Evolutionary conservation across 2,797 vertebrate species (phyloP).

Genomic region (Fistularia commersonii): DNA sequence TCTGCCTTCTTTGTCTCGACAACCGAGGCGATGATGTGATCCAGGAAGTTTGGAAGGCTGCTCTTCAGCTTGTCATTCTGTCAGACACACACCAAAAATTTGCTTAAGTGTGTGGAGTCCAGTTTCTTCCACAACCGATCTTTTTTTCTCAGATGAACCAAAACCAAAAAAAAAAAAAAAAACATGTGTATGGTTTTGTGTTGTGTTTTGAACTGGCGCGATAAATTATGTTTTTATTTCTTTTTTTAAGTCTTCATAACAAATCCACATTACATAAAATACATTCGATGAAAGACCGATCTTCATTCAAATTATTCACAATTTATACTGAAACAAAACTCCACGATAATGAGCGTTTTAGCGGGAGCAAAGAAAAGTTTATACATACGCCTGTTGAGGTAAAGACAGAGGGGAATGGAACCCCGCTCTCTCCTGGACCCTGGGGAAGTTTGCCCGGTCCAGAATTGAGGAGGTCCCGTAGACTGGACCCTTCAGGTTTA

Average conservation of each 20-base stretch:
- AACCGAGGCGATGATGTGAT: conserved; percentile 98
- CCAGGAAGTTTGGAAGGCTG: conserved; percentile 95
- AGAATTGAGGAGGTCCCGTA: conserved; percentile 95
- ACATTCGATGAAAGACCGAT: too few species aligned
- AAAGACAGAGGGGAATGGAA: conserved; percentile 96
- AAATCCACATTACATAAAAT: too few species aligned
- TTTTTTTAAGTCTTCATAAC: too few species aligned
- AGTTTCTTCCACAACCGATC: too few species aligned
- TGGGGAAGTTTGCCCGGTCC: conserved; percentile 94
- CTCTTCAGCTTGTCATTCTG: conserved; percentile 92
- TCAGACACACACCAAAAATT: background rate
- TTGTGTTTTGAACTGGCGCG: background rate
- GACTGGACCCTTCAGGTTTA: conserved; percentile 95
- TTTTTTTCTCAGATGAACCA: too few species aligned
- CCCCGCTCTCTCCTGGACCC: conserved; percentile 83
- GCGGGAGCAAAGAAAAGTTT: background rate
- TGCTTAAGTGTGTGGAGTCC: background rate
- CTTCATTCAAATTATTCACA: too few species aligned
- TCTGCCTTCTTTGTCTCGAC: conserved; percentile 98
- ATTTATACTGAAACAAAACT: too few species aligned
- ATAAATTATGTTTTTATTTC: too few species aligned
- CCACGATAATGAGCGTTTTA: too few species aligned
- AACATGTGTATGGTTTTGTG: background rate
- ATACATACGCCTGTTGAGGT: conserved; percentile 83
- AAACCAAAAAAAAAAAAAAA: too few species aligned